Base-by-base conservation (phyloP, 2,797 vertebrate genomes). In the Poecilia wingei region DNA sequence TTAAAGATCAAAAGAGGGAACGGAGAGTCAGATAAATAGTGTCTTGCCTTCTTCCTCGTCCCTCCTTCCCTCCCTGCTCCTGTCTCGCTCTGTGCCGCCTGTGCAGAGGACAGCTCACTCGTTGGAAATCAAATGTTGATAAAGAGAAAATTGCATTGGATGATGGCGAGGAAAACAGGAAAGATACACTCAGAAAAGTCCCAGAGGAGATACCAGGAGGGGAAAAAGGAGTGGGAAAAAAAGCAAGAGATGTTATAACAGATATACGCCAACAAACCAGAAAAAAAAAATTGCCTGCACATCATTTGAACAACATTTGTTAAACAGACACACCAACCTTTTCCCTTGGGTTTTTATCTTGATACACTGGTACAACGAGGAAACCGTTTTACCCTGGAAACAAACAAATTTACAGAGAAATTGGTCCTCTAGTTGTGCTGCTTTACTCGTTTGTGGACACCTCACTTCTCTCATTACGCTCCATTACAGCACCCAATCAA, bases 111-210 rank as follows among this genome's bases (percentile, higher is more conserved):
- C 83, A 87, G 77, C 86, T 92, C 83, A 92, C 89, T 94, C 86
- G 4, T 88, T 92, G 92, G 88, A 94, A 94, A 93, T 93, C 88
- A 93, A 94, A 93, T 89, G 91, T 86, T 91, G 92, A 94, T 94
- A 93, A 93, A 91, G 81, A 90, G 86, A 93, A 89, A 93, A 94
- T 92, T 91, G 91, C 89, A 79, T 88, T 68, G 81, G 89, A 87
- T 83, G 75, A 74, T 78, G 76, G 86, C n/a, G 80, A 85, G 79
- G 76, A 86, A 92, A 91, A 94, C 91, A 90, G 91, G 90, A 93
- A 94, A 88, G 90, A 93, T 92, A 93, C 92, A 91, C 92, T 82
- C 91, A 89, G 81, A 74, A 84, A 82, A 78, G 79, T 80, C 90
- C 86, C 87, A 81, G 51, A 53, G 91, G 90, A 85, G 75, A 70